Conservation (phyloP, 2,797 vertebrate genomes). For the Gambusia yucatana region DNA sequence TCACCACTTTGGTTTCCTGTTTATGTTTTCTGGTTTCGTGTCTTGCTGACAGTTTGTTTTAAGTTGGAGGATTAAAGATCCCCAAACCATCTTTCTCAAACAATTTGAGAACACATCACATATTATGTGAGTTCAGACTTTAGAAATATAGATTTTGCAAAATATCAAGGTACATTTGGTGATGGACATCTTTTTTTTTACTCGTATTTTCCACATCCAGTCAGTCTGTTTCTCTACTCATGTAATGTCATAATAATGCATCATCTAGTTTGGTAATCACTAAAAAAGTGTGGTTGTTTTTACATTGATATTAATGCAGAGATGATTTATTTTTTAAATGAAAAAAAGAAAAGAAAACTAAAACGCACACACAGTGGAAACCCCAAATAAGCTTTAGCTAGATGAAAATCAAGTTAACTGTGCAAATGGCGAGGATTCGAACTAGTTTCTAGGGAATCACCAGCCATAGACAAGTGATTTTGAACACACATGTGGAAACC, state of each 20-base stretch:
- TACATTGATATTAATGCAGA: not conserved
- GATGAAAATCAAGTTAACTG: not conserved
- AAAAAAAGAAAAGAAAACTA: not conserved
- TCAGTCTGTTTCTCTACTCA: not conserved
- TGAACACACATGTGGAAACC: not conserved
- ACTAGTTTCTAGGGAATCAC: not conserved
- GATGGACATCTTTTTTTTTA: too few species aligned
- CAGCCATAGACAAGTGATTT: slow-evolving; percentile 8
- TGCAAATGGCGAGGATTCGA: not conserved
- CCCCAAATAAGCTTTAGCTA: not conserved
- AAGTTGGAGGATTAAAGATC: too few species aligned
- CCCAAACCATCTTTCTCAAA: too few species aligned
- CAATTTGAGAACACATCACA: too few species aligned
- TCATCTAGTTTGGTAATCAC: not conserved
- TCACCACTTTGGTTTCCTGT: too few species aligned
- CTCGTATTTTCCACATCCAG: too few species aligned
- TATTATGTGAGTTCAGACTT: too few species aligned
- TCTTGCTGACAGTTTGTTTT: too few species aligned
- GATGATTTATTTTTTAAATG: not conserved
- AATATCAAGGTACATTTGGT: too few species aligned
- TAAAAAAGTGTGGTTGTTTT: not conserved
- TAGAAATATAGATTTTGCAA: too few species aligned
- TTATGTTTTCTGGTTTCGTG: too few species aligned
- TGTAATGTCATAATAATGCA: not conserved
- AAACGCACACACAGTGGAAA: not conserved